Conservation (phyloP, 2,888 invertebrate genomes). For the Thelaira solivaga region DNA sequence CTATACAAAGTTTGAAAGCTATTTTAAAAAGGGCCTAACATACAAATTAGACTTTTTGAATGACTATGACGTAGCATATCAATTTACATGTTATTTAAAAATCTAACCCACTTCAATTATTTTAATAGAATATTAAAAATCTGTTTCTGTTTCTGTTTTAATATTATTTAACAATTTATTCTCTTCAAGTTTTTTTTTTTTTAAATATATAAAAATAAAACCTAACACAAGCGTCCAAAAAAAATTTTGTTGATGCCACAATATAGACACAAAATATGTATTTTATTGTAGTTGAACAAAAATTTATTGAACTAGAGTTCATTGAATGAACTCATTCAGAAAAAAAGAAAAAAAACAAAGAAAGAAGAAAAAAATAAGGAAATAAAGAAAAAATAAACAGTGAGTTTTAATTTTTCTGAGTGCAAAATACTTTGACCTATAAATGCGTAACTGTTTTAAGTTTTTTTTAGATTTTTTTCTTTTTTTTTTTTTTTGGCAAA, state of each 20-base stretch:
- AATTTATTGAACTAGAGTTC: conserved; percentile 44
- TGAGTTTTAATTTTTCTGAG: conserved; percentile 23
- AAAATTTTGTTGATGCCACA: background rate
- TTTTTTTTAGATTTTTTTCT: background rate
- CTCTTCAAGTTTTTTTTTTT: no score
- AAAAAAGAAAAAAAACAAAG: background rate
- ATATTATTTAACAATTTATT: no score
- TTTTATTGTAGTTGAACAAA: conserved; percentile 15
- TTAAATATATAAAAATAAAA: conserved; percentile 5
- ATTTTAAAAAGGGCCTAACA: no score
- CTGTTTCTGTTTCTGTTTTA: no score
- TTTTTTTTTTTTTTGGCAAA: conserved; percentile 39
- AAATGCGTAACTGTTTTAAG: conserved; percentile 45
- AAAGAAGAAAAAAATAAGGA: no score
- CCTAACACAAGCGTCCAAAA: background rate
- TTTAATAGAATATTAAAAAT: no score
- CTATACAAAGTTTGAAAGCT: no score
- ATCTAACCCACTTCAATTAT: no score
- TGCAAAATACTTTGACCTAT: conserved; percentile 47
- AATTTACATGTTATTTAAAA: no score
- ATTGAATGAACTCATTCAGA: conserved; percentile 27
- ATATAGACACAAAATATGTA: background rate
- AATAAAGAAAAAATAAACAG: background rate
- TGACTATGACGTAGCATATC: no score
- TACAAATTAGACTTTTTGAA: no score